A percentile compares a stretch with the other conserved stretches of the same genome.
Conservation (phyloP, 1,140 invertebrate genomes). For the Sitodiplosis mosellana region DNA sequence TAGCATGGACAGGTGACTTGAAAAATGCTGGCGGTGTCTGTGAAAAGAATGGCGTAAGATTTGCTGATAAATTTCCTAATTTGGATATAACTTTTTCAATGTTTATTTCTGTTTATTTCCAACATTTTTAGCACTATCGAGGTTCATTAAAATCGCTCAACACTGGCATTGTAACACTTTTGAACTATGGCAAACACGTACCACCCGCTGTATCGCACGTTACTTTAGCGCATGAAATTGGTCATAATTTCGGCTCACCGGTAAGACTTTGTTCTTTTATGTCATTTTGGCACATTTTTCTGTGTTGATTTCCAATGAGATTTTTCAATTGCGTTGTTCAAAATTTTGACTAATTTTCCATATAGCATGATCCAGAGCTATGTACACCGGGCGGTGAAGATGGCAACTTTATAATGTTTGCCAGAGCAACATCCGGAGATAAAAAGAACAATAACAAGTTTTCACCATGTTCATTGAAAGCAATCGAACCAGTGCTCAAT, state of each 20-base stretch:
- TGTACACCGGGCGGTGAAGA: slow-evolving; percentile 82
- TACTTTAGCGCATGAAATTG: slow-evolving; percentile 96
- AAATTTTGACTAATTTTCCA: slow-evolving; percentile 1
- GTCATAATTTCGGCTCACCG: slow-evolving; percentile 97
- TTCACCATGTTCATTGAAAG: slow-evolving; percentile 77
- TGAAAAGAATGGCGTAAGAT: slow-evolving; percentile 74
- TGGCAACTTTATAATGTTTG: slow-evolving; percentile 98
- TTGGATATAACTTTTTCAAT: not conserved
- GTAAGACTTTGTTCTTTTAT: slow-evolving; percentile 31
- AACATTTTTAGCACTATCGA: slow-evolving; percentile 66
- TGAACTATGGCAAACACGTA: slow-evolving; percentile 99
- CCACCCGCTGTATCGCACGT: slow-evolving; percentile 95
- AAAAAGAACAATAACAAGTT: slow-evolving; percentile 93
- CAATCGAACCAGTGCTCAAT: slow-evolving; percentile 88
- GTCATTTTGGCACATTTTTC: not conserved
- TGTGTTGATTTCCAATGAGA: not conserved
- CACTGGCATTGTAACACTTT: slow-evolving; percentile 91
- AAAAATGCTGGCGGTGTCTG: slow-evolving; percentile 90
- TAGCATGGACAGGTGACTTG: slow-evolving; percentile 92
- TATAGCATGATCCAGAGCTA: slow-evolving; percentile 86
- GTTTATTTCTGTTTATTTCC: slow-evolving; percentile 11
- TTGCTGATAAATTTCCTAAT: not conserved
- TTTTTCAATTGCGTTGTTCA: not conserved
- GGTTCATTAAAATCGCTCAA: slow-evolving; percentile 90
- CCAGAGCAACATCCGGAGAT: slow-evolving; percentile 86